Base-by-base conservation (phyloP, 1,140 invertebrate species). In the Ceratosolen fusciceps region DNA sequence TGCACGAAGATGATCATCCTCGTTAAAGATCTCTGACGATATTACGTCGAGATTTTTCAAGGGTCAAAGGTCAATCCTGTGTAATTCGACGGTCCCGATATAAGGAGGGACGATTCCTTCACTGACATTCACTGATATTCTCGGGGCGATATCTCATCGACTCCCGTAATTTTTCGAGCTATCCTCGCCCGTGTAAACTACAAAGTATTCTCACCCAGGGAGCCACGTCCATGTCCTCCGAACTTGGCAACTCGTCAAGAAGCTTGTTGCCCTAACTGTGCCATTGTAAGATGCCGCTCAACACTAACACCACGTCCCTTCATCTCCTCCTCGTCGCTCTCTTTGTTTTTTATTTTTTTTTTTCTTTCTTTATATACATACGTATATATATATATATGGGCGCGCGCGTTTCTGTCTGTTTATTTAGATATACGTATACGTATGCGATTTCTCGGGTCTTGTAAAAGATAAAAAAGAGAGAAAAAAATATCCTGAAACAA, bases 231-330 rank as follows among this genome's bases (percentile, higher is more conserved):
- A 2, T 39, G 60, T 67, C 65, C 83, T 82, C 80, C 0, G 84
- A 83, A 79, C 84, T 89, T 89, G 88, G 88, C 88, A 89, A 86
- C 85, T 85, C 88, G 87, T 87, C 88, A 89, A 89, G 87, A 88
- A 86, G 83, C 84, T 85, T 83, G 84, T 86, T 88, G 87, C 85
- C 88, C 87, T 88, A 89, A 89, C 85, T 85, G 84, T 84, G 82
- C 84, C 83, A 87, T 88, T 87, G 86, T 88, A 82, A 82, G 81
- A 80, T 67, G 81, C 81, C 74, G 81, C 80, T 84, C 83, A 77
- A 83, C 83, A 47, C 39, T 47, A 10, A 12, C 1, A 9, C 24
- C 39, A 16, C n/a, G 14, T 47, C 39, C 9, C 37, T 68, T 29
- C 2, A 10, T 37, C 14, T 14, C 43, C 65, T 24, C n/a, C 43